phyloP scores from a whole-genome alignment of 2,113 vertebrate genomes.

The Embiotoca jacksoni region DNA sequence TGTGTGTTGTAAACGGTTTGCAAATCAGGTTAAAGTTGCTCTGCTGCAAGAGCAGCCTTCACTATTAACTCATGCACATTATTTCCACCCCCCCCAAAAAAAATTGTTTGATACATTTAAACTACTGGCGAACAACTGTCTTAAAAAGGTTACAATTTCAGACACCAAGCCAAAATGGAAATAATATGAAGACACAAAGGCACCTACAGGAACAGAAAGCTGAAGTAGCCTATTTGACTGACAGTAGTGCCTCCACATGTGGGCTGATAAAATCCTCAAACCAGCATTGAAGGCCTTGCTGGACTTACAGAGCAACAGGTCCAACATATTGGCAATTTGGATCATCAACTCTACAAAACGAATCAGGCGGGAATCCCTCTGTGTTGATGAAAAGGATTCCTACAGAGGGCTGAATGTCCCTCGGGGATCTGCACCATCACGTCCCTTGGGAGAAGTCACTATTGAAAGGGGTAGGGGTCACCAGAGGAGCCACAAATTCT shows the following conservation, averaged over 20 bases:
- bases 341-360: background rate
- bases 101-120: no score
- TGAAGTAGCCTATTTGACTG: no score
- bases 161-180: no score
- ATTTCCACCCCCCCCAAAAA: no score
- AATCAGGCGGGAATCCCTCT: conserved; percentile 66
- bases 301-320: background rate
- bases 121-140: background rate
- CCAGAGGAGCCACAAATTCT: conserved; percentile 82
- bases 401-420: conserved; percentile 68
- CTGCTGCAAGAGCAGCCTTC: background rate
- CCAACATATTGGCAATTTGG: background rate
- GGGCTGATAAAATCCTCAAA: background rate
- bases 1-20: conserved; percentile 2
- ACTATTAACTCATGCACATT: no score
- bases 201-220: no score
- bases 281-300: background rate
- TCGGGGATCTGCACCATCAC: conserved; percentile 78
- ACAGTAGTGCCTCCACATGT: background rate
- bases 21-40: conserved; percentile 8
- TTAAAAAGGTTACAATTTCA: background rate
- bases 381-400: conserved; percentile 76
- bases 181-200: no score
- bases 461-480: conserved; percentile 83
- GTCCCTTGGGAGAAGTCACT: conserved; percentile 80